Base-by-base conservation (phyloP, 2,888 invertebrate species). In the Drosophila mimica region DNA sequence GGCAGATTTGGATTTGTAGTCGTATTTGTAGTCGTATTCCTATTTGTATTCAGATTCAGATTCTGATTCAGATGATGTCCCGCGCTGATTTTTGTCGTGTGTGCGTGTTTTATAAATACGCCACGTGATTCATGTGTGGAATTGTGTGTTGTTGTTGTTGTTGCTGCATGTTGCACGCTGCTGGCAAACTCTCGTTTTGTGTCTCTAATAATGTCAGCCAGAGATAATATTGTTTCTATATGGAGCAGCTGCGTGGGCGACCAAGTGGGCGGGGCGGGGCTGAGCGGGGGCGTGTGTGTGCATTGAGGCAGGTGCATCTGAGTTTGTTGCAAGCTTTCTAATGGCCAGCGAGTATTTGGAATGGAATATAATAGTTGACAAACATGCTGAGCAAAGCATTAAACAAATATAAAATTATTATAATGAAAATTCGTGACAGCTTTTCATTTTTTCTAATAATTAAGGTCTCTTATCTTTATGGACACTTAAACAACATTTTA, bases 71-170 rank as follows among this genome's bases (percentile, higher is more conserved):
- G 25, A 38, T 62, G 65, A 46, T 74, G 72, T 46, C 72, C 74
- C 77, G 71, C 56, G 20, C 20, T 40, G 40, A 40, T 40, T n/a
- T 53, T 53, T 53, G 11, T 67, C 81, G 59, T 76, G 87, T 79
- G 36, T 36, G 36, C 69, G 76, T 73, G 79, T 71, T 82, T 89
- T 86, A 90, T 77, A 89, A 88, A 86, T 86, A 86, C 58, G 74
- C 60, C 72, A 74, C 69, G 75, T 87, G 86, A 87, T 87, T 87
- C 86, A 87, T 90, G 73, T 54, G 74, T 70, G 73, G 74, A 80
- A 78, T 74, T 75, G 75, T 88, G 66, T 69, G 67, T 53, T 66
- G 67, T 67, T 46, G 64, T 60, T 30, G 63, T 52, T 51, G 66
- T 46, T 46, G 66, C 65, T 28, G 74, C 66, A 65, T 69, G 81